phyloP scores from a whole-genome alignment of 2,113 vertebrate genomes.

The Bolborhynchus lineola region DNA sequence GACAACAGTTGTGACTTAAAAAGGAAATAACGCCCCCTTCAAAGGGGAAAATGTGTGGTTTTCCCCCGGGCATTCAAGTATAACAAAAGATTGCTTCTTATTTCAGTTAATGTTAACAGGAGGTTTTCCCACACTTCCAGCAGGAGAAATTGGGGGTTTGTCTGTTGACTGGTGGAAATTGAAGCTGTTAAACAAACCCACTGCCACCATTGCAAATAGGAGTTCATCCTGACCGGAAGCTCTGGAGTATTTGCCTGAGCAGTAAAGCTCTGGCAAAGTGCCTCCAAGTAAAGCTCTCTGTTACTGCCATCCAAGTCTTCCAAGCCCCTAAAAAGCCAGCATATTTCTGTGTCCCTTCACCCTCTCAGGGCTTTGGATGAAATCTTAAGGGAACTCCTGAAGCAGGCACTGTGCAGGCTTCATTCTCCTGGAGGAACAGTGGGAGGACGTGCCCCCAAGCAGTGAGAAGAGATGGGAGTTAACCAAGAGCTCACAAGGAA shows the following conservation, averaged over 20 bases:
- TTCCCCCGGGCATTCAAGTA: background rate
- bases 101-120: background rate
- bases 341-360: background rate
- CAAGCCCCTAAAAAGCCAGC: background rate
- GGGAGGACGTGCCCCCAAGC: background rate
- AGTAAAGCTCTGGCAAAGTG: background rate
- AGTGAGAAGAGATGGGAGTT: background rate
- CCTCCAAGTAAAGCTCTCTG: background rate
- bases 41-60: background rate
- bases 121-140: conserved; percentile 6
- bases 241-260: background rate
- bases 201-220: background rate
- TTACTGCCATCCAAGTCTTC: background rate
- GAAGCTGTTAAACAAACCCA: conserved; percentile 2
- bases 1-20: background rate
- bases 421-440: background rate
- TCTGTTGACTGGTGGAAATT: background rate
- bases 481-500: background rate
- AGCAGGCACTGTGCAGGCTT: background rate
- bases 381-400: background rate
- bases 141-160: background rate
- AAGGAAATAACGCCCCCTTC: background rate
- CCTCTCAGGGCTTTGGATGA: background rate
- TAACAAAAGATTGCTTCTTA: background rate
- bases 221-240: background rate